Conservation (phyloP, 2,888 invertebrate species). For the Kryphioiulus occultus region DNA sequence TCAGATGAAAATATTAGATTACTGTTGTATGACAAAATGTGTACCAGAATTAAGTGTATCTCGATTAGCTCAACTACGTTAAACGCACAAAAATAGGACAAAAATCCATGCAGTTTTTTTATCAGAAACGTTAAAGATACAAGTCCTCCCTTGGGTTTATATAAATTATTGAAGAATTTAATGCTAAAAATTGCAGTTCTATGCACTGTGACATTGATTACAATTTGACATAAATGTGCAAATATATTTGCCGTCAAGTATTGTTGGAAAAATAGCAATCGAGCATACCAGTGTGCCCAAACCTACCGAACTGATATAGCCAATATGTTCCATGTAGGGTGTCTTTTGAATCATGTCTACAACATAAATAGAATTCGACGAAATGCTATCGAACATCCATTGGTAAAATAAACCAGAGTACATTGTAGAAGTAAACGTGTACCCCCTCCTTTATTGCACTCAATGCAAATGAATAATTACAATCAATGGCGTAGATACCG, state of each 20-base stretch:
- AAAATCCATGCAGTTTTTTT: too few species aligned
- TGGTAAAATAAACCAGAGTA: too few species aligned
- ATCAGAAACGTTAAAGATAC: too few species aligned
- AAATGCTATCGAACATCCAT: too few species aligned
- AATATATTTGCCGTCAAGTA: neutral
- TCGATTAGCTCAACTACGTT: neutral
- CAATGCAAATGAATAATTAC: too few species aligned
- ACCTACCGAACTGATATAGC: neutral
- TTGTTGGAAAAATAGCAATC: neutral
- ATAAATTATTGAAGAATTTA: too few species aligned
- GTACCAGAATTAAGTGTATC: neutral
- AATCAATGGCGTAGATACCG: too few species aligned
- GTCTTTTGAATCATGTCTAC: neutral
- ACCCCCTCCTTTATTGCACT: neutral
- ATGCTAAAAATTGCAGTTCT: too few species aligned
- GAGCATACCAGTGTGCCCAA: neutral
- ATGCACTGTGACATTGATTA: too few species aligned
- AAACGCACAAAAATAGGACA: neutral
- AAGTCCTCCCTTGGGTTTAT: too few species aligned
- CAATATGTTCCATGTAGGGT: neutral
- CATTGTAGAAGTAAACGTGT: too few species aligned
- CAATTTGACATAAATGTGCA: too few species aligned
- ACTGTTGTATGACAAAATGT: neutral
- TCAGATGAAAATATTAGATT: neutral
- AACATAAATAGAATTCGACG: neutral